Evolutionary conservation across 2,888 invertebrate species (phyloP).

Genomic region (Cryptus armator): DNA sequence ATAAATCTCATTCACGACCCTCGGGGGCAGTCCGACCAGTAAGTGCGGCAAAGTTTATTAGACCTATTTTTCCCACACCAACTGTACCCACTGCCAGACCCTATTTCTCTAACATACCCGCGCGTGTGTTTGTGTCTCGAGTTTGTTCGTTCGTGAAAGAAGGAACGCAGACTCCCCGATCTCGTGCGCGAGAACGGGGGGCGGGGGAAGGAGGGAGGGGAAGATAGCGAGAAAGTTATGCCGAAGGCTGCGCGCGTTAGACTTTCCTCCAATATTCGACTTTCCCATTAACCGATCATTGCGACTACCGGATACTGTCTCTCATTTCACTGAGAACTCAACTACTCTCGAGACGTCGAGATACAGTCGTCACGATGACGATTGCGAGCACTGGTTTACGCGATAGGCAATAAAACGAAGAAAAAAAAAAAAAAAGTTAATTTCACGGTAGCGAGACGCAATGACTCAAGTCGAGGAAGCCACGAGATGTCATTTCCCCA

Average conservation of each 20-base stretch:
- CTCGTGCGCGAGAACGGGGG: background rate
- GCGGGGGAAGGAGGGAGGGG: no score
- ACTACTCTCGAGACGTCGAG: background rate
- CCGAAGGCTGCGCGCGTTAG: background rate
- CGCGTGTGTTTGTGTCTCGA: background rate
- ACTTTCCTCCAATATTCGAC: slow-evolving; percentile 7
- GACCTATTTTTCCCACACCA: slow-evolving; percentile 73
- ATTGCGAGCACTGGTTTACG: background rate
- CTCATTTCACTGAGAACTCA: background rate
- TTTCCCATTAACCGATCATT: slow-evolving; percentile 3
- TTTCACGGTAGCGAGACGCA: background rate
- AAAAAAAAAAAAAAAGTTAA: background rate
- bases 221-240: background rate
- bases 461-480: slow-evolving; percentile 35
- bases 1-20: slow-evolving; percentile 57
- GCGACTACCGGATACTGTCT: background rate
- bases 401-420: background rate
- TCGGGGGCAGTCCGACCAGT: slow-evolving; percentile 16
- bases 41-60: slow-evolving; percentile 76
- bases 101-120: background rate
- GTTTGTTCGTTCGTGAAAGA: background rate
- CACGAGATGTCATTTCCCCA: slow-evolving; percentile 25
- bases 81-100: background rate
- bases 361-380: background rate
- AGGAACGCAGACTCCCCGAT: background rate